Evolutionary conservation across 2,888 invertebrate species (phyloP), one percentile per base, ranked within the genome.

Genomic region (Erpobdella octoculata): DNA sequence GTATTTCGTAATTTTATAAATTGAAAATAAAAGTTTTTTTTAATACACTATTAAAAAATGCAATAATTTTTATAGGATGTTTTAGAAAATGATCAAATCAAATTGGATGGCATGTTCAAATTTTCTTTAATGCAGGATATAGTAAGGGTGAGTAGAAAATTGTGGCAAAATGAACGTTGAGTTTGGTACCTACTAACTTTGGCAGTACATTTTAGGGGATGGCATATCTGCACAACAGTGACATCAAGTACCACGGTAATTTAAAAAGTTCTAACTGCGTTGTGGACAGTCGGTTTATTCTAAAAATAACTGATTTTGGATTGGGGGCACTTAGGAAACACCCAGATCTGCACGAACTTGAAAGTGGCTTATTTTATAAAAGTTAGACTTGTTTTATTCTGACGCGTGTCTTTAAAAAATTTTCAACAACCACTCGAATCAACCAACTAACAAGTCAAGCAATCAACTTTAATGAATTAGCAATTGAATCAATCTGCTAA

Each of bases 211-310:
- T 31, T 1, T 84, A 92, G 88, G 98, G 96, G 9, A 94, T 98
- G 93, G 88, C 90, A 75, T 97, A 93, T 82, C 86, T 98, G 0
- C 97, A 97, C 81, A 88, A 88, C 73, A 91, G 91, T 46, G 92
- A 92, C 78, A 89, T 97, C 38, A 89, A 89, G 78, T 91, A 91
- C 2, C 98, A 98, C 82, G 97, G 97, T 0, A 90, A 91, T 78
- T 86, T 98, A 70, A 97, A 95, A 81, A 96, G 96, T 0, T 91
- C 93, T 73, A 98, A 98, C 84, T 98, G 98, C 83, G 92, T 98
- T 0, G 96, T 98, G 0, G 97, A 98, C 83, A 92, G 92, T 48
- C 87, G 97, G 41, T 98, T 97, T 82, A 96, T 95, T 0, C 86
- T 97, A 68, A 96, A 96, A 86, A 91, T 98, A 74, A 91, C 96